Evolutionary conservation across 37 sponge, comb jelly and placozoan species (phyloP).

Genomic region (Haliclona indistincta): DNA sequence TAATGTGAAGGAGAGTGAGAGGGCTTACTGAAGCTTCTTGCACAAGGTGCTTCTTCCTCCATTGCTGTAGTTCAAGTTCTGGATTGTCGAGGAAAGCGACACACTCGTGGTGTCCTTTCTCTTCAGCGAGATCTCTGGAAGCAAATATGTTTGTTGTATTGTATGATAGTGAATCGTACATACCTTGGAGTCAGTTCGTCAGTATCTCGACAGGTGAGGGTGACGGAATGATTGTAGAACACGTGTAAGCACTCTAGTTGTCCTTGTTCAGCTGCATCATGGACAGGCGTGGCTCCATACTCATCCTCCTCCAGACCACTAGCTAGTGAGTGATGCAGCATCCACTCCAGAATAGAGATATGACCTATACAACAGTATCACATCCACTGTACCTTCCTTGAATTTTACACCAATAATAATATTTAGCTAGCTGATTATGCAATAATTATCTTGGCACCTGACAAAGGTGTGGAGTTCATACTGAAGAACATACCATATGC

Average conservation of each 20-base stretch:
- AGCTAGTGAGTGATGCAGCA: slow-evolving; percentile 75
- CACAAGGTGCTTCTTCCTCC: no score
- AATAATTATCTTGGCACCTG: no score
- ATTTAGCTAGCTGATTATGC: no score
- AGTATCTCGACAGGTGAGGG: slow-evolving; percentile 50
- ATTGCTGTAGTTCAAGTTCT: slow-evolving; percentile 1
- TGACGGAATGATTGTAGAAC: slow-evolving; percentile 61
- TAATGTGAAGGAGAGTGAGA: no score
- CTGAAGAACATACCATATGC: no score
- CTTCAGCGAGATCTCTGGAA: slow-evolving; percentile 63
- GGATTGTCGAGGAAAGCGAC: slow-evolving; percentile 56
- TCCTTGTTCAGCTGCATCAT: slow-evolving; percentile 90
- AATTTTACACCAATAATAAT: no score
- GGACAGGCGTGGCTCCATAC: slow-evolving; percentile 89
- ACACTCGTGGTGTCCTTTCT: slow-evolving; percentile 52
- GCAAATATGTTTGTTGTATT: not conserved
- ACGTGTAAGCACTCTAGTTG: slow-evolving; percentile 81
- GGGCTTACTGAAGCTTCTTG: no score
- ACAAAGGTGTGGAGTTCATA: no score
- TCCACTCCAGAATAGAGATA: slow-evolving; percentile 85
- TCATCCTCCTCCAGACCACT: slow-evolving; percentile 83
- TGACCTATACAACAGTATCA: slow-evolving; percentile 57
- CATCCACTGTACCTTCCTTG: no score
- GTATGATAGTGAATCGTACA: not conserved
- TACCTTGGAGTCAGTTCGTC: slow-evolving; percentile 80